Evolutionary conservation across 2,888 invertebrate genomes (phyloP), one percentile per base, ranked within the genome.

Genomic region (Thymelicus acteon): DNA sequence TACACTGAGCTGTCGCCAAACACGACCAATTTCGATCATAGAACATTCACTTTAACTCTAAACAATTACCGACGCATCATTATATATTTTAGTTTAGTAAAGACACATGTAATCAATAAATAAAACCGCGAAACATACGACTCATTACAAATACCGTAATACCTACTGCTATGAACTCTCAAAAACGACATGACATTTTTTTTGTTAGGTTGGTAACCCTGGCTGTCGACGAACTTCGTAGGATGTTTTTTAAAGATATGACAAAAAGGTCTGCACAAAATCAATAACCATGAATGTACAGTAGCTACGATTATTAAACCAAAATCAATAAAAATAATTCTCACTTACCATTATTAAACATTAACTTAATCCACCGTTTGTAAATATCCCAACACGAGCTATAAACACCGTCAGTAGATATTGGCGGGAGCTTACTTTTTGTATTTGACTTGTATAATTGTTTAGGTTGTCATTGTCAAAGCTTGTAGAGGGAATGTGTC

Each of bases 171-270:
- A 8, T 0, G 10, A 44, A 10, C 31, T 13, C 57, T 10, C 6
- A n/a, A 54, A 19, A 60, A 37, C 73, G 76, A 76, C 77, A 76
- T 75, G 72, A 74, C 72, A 67, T 31, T 73, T 65, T 40, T 63
- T 19, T 72, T 67, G 37, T 73, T 67, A 81, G 52, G 82, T 81
- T 82, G 82, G 82, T 77, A 81, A 75, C 80, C 78, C 81, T 82
- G 80, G 8, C 64, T 58, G 15, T 47, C 62, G 24, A 7, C 15
- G 49, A 52, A 52, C 13, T 52, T 52, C 49, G 15, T 49, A 15
- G 44, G 7, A 44, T 12, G 8, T 54, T 2, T 8, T 24, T 24
- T 0, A 8, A 24, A 54, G 8, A 1, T 54, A 19, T 24, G 24
- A 54, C 24, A 54, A 54, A 24, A 24, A 24, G 24, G 0, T 54